Conservation (phyloP, 2,113 vertebrate species). For the Bubo scandiacus region DNA sequence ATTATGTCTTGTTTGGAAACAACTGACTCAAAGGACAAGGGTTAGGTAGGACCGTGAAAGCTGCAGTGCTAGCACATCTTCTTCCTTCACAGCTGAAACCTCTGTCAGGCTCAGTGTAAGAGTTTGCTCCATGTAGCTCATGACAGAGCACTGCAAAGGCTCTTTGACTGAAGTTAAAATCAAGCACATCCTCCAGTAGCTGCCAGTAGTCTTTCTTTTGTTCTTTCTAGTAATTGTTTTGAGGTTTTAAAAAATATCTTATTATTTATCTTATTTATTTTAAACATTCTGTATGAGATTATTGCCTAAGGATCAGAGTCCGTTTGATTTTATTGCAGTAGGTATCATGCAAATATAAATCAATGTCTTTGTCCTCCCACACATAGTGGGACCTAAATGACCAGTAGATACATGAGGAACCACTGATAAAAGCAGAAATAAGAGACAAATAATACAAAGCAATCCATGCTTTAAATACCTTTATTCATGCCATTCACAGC, state of each 20-base stretch:
- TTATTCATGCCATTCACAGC: background rate
- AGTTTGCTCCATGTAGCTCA: background rate
- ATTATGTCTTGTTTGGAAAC: too few species aligned
- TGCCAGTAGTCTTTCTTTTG: background rate
- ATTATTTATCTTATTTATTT: background rate
- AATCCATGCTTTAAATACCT: background rate
- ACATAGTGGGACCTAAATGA: background rate
- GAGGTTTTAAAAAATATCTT: background rate
- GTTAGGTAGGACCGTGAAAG: too few species aligned
- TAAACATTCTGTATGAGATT: background rate
- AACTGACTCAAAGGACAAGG: too few species aligned
- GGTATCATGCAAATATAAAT: fast-evolving
- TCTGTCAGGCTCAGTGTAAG: too few species aligned
- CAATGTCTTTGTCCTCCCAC: background rate
- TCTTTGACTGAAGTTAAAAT: background rate
- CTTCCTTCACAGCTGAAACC: too few species aligned
- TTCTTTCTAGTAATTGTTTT: background rate
- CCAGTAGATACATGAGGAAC: background rate
- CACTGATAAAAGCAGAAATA: background rate
- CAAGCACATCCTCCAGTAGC: background rate
- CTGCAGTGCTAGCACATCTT: too few species aligned
- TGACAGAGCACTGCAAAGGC: background rate
- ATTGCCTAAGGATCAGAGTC: background rate
- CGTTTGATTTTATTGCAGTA: background rate
- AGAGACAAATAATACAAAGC: background rate